Conservation (phyloP, 2,888 invertebrate genomes). For the Labia minor region DNA sequence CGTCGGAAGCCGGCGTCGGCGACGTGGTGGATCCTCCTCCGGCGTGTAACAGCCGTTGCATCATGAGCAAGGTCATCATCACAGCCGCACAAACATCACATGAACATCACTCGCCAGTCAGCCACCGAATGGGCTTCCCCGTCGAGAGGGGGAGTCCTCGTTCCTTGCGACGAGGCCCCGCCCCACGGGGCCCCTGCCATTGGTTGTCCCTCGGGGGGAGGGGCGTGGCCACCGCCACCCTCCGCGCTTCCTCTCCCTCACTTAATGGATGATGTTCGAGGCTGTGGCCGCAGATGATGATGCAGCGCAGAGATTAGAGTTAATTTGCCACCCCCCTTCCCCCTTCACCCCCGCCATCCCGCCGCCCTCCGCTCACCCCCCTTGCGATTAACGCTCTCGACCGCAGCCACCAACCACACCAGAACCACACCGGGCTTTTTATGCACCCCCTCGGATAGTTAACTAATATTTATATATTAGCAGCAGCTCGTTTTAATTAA, state of each 20-base stretch:
- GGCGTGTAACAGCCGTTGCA: constrained; percentile 22
- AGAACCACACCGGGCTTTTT: neutral
- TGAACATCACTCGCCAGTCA: neutral
- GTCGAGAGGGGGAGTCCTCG: neutral
- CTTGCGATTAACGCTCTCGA: neutral
- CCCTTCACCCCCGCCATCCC: neutral
- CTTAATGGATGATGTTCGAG: constrained; percentile 8
- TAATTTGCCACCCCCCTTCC: neutral
- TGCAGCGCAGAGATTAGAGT: neutral
- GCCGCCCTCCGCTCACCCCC: neutral
- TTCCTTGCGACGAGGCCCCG: no score
- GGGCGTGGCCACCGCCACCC: constrained; percentile 27
- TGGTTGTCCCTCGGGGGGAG: constrained; percentile 27
- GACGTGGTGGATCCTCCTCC: constrained; percentile 31
- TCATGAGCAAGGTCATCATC: constrained; percentile 4
- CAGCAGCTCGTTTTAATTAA: no score
- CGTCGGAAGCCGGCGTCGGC: constrained; percentile 28
- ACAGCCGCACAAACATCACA: neutral
- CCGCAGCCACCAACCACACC: neutral
- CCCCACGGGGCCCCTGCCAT: constrained; percentile 27
- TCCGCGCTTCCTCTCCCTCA: constrained; percentile 29
- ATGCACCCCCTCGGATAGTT: neutral
- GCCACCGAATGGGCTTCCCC: neutral
- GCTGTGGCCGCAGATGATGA: neutral
- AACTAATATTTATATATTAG: no score